Base-by-base conservation (phyloP, 2,797 vertebrate genomes). In the Enteromius thamalakanensis region DNA sequence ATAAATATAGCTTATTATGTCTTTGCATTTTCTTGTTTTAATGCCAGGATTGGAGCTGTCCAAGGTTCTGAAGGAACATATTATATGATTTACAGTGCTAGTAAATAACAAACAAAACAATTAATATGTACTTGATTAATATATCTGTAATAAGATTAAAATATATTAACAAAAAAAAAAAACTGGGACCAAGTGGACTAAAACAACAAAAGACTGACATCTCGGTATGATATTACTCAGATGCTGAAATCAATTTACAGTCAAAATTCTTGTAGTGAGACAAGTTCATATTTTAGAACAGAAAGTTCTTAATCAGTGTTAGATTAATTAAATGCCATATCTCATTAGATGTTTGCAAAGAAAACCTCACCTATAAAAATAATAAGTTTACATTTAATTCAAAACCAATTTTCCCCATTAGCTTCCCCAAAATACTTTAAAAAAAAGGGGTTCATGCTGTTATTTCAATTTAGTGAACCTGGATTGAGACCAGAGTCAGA, bases 11-110 rank as follows among this genome's bases (percentile, higher is more conserved):
- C 37, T 58, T 34, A 17, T 62, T 14, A 51, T 19, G 70, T 47
- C 3, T 26, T 40, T 81, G 58, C 5, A 19, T 26, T 81, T 49
- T 51, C 68, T 32, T 29, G 37, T 42, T 64, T 53, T 71, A 6
- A 51, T 49, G 3, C 19, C 11, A 37, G 23, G n/a, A 19, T 75
- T 26, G 69, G 81, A 74, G 79, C 86, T 85, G 86, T 87, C 86
- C 86, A 84, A 67, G 86, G 86, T 87, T 86, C 86, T 87, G 79
- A 87, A 87, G 40, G 15, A 67, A 51, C 26, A 47, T 80, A 74
- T 83, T 85, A n/a, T 26, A 60, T 80, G 42, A 67, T 65, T 19
- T 65, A 23, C 45, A 53, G 2, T 34, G 29, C 29, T 55, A 10
- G n/a, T 55, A 55, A 81, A 72, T 72, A 53, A 75, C 23, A 53